Evolutionary conservation across 1,140 invertebrate species (phyloP).

Genomic region (Bombus picipes): DNA sequence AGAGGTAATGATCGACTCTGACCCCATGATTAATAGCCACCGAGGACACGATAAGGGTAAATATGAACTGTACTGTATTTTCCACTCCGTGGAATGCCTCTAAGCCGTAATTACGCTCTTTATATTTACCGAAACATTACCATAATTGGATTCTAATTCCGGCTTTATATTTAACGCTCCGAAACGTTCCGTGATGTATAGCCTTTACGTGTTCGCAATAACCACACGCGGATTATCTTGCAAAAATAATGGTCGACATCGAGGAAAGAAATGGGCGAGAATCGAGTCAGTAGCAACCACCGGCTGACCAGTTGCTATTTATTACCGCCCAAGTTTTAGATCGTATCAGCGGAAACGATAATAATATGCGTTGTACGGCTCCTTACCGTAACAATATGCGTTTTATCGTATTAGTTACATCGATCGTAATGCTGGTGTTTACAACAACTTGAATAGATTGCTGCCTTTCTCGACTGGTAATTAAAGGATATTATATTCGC

Average conservation of each 20-base stretch:
- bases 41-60: constrained; percentile 52
- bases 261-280: not conserved
- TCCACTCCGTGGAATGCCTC: constrained; percentile 23
- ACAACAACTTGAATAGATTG: not conserved
- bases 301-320: not conserved
- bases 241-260: not conserved
- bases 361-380: not conserved
- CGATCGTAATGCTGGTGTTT: not conserved
- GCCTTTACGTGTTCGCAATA: not conserved
- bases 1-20: constrained; percentile 51
- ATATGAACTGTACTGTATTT: constrained; percentile 40
- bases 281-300: not conserved
- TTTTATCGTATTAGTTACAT: not conserved
- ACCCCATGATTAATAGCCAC: constrained; percentile 60
- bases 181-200: not conserved
- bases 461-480: not conserved
- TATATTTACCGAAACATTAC: constrained; percentile 53
- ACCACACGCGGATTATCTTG: not conserved
- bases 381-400: not conserved
- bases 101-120: constrained; percentile 56
- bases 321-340: too few relatives aligned
- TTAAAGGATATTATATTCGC: constrained; percentile 2
- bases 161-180: constrained; percentile 14
- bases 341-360: not conserved
- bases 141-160: constrained; percentile 35